Evolutionary conservation across 2,113 vertebrate genomes (phyloP).

Genomic region (Marmota flaviventris): DNA sequence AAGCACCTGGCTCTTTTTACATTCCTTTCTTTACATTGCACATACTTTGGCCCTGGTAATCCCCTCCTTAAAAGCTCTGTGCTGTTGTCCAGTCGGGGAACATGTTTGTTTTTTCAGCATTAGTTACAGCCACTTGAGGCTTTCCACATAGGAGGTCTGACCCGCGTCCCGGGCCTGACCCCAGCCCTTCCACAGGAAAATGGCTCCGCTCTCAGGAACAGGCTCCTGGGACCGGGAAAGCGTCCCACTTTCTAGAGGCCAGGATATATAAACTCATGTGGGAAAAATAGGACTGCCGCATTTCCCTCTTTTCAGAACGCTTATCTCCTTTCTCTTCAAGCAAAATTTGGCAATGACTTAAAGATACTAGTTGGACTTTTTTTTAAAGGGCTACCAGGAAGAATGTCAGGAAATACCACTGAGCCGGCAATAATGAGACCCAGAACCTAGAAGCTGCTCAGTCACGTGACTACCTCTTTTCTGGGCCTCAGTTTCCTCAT

Average conservation of each 20-base stretch:
- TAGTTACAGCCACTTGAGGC: slow-evolving; percentile 75
- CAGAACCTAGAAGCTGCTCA: neutral
- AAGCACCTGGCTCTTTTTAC: slow-evolving; percentile 70
- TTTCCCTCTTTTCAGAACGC: slow-evolving; percentile 52
- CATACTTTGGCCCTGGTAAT: slow-evolving; percentile 52
- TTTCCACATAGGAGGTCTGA: slow-evolving; percentile 69
- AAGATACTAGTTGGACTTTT: neutral
- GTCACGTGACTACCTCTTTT: neutral
- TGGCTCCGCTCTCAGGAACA: neutral
- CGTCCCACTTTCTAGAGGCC: slow-evolving; percentile 18
- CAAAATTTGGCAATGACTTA: slow-evolving; percentile 28
- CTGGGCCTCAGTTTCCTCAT: neutral
- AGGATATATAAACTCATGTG: slow-evolving; percentile 45
- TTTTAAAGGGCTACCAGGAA: neutral
- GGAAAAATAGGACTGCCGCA: slow-evolving; percentile 34
- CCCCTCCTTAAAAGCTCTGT: slow-evolving; percentile 31
- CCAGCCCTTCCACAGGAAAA: slow-evolving; percentile 60
- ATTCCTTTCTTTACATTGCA: slow-evolving; percentile 38
- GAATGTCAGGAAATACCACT: slow-evolving; percentile 14
- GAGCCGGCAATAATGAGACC: neutral
- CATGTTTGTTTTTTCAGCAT: slow-evolving; percentile 73
- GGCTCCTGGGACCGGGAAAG: slow-evolving; percentile 27
- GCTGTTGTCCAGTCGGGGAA: slow-evolving; percentile 25
- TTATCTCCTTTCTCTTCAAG: slow-evolving; percentile 56
- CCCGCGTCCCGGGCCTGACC: slow-evolving; percentile 61